These are phyloP conservation scores for Cyphomyrus discorhynchus DNA, from an alignment of 2,113 vertebrate species.

Conservation along the genomic window DNA sequence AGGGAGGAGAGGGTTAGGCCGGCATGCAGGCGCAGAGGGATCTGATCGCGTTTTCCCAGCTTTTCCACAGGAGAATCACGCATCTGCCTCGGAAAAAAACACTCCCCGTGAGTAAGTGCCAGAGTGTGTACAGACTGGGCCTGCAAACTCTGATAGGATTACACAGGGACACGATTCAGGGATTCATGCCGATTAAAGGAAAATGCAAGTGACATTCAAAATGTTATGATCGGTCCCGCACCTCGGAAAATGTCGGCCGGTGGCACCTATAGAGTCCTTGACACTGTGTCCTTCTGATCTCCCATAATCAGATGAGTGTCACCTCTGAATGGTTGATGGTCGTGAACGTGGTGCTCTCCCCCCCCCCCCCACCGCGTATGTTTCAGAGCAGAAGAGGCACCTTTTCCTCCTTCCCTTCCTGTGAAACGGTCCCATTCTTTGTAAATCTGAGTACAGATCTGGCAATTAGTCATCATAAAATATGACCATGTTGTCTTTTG, in stretches of 20 bases:
- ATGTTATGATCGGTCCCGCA: not conserved
- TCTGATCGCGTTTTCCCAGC: conserved; percentile 4
- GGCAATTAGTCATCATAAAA: not conserved
- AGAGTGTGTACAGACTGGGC: not conserved
- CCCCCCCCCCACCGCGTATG: not conserved
- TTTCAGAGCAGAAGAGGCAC: not conserved
- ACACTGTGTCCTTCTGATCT: not conserved
- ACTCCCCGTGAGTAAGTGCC: not conserved
- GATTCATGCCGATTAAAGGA: not conserved
- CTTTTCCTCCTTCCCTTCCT: not conserved
- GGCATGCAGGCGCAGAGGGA: not conserved
- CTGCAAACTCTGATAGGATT: conserved; percentile 11
- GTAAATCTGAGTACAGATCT: not conserved
- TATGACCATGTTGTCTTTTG: not conserved
- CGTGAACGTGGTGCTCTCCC: not conserved
- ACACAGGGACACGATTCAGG: not conserved
- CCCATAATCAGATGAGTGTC: not conserved
- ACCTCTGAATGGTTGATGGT: not conserved
- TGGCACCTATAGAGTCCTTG: not conserved
- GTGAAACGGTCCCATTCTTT: not conserved
- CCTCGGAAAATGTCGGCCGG: not conserved
- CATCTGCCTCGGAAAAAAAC: conserved; percentile 7
- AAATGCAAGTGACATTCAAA: not conserved
- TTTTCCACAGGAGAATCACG: conserved; percentile 11
- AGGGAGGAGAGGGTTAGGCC: not conserved